Evolutionary conservation across 2,113 vertebrate species (phyloP).

Genomic region (Serilophus lunatus): DNA sequence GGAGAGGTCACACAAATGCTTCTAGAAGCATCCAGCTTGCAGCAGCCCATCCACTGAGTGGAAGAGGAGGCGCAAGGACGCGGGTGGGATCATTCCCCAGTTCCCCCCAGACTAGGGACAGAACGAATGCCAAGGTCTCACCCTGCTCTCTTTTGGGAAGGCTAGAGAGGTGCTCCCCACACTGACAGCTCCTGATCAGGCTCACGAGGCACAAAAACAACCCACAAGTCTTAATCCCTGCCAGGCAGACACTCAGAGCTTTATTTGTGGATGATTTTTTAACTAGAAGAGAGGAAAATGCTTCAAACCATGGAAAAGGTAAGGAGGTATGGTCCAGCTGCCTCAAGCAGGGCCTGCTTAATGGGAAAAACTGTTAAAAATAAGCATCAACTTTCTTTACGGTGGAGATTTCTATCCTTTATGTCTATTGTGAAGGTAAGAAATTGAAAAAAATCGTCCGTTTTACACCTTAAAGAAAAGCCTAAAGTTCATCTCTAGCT

Average conservation of each 20-base stretch:
- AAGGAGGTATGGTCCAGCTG: background rate
- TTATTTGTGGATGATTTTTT: background rate
- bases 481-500: background rate
- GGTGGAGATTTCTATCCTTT: background rate
- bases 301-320: background rate
- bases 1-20: background rate
- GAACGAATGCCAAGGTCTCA: background rate
- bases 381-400: background rate
- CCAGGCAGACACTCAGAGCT: background rate
- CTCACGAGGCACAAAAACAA: background rate
- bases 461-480: background rate
- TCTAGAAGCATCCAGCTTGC: background rate
- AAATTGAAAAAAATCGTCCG: background rate
- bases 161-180: background rate
- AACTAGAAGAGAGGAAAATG: background rate
- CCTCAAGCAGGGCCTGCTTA: background rate
- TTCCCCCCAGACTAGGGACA: background rate
- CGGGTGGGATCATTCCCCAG: fast-evolving
- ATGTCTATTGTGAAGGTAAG: background rate
- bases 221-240: background rate
- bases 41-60: fast-evolving
- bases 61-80: background rate
- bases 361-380: background rate
- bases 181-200: background rate
- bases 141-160: fast-evolving